Evolutionary conservation across 1,140 invertebrate species (phyloP), one percentile per base, ranked within the genome.

Genomic region (Diuraphis noxia): DNA sequence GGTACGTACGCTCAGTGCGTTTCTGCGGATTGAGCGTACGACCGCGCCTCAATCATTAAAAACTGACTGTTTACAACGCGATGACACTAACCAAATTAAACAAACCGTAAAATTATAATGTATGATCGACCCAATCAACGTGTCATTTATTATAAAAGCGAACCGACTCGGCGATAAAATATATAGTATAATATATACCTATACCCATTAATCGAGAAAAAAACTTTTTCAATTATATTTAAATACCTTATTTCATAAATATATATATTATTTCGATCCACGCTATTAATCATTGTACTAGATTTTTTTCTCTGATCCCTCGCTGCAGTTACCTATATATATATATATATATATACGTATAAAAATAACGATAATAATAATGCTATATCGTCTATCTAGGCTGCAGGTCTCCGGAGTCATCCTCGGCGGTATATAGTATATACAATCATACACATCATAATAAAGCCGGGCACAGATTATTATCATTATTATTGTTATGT

Each of bases 151-250:
- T 25, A 41, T 41, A 81, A 81, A 34, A 82, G 23, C 25, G 81
- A 82, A 79, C 81, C 40, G 38, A 30, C 36, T 2, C 34, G 9
- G 36, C 34, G 38, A 40, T 81, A 23, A 40, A 49, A 49, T 49
- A 49, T 49, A 21, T 41, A 82, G 23, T 30, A 41, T 36, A 34
- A n/a, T n/a, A n/a, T n/a, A n/a, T n/a, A n/a, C n/a, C n/a, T n/a
- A n/a, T n/a, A n/a, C n/a, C n/a, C 36, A 30, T 36, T 79, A 79
- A 79, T 79, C 72, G 72, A 81, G 5, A 84, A 85, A 85, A 34
- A 46, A 34, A 85, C 82, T 30, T 85, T 46, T 85, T 85, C 41
- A 85, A 85, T 85, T 46, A 85, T 34, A 85, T 85, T 85, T 34
- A 43, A 46, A 21, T 46, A 85, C 13, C 46, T 49, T 21, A 49